These are phyloP conservation scores for Halcyon chelicuti DNA, from an alignment of 2,797 vertebrate genomes.

Conservation along the genomic window DNA sequence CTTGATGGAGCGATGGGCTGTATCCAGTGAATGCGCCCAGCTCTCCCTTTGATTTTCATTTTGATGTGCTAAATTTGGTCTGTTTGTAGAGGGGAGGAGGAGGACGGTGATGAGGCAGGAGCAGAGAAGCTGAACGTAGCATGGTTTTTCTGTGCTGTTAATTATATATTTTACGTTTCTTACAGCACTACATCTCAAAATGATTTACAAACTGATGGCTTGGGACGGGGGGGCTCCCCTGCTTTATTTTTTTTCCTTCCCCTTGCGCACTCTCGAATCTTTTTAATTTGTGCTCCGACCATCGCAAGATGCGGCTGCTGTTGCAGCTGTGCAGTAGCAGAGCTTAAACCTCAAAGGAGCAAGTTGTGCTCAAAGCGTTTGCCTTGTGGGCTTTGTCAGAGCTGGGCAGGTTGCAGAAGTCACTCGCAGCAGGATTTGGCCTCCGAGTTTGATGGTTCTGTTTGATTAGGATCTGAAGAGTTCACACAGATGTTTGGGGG, in stretches of 20 bases:
- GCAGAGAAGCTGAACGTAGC: background rate
- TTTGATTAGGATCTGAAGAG: background rate
- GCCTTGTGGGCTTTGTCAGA: background rate
- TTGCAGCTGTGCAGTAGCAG: background rate
- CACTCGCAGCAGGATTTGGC: background rate
- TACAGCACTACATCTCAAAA: slow-evolving; percentile 23
- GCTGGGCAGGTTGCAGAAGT: background rate
- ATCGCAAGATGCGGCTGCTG: background rate
- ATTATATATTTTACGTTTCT: slow-evolving; percentile 35
- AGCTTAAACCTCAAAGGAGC: background rate
- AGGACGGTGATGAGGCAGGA: slow-evolving; percentile 4
- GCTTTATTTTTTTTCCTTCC: background rate
- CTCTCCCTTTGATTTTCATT: slow-evolving; percentile 23
- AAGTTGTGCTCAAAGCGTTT: background rate
- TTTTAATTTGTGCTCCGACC: background rate
- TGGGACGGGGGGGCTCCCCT: background rate
- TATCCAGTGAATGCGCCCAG: background rate
- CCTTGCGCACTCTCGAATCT: background rate
- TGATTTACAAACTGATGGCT: slow-evolving; percentile 48
- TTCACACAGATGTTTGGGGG: background rate
- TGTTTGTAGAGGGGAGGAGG: slow-evolving; percentile 29
- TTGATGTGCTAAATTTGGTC: slow-evolving; percentile 15
- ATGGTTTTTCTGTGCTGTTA: background rate
- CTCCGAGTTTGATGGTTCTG: background rate
- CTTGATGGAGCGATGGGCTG: background rate